Percentiles rank a stretch among this genome's conserved stretches.
Conservation (phyloP, 2,888 invertebrate species). For the Tachina lurida region DNA sequence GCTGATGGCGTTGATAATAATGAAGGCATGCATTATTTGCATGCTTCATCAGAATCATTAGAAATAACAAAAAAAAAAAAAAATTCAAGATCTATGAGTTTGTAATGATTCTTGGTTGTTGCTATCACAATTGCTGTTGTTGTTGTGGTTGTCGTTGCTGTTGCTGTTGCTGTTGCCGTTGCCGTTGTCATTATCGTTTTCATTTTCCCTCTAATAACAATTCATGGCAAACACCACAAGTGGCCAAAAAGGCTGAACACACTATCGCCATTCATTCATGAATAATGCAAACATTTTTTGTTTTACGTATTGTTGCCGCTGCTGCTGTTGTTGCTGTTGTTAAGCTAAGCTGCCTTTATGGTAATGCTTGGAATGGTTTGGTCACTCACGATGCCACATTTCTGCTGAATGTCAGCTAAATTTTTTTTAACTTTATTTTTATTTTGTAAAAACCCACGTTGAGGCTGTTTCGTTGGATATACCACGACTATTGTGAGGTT, state of each 20-base stretch:
- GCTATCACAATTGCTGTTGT: not conserved
- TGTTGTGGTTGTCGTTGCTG: not conserved
- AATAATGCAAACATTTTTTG: slow-evolving; percentile 67
- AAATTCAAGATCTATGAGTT: slow-evolving; percentile 53
- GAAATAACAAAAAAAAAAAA: slow-evolving; percentile 21
- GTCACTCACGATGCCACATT: slow-evolving; percentile 64
- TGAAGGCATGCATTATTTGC: slow-evolving; percentile 43
- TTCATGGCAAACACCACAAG: slow-evolving; percentile 67
- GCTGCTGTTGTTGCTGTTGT: slow-evolving; percentile 20
- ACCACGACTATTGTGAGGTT: slow-evolving; percentile 39
- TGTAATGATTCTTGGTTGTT: slow-evolving; percentile 32
- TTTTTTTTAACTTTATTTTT: slow-evolving; percentile 13
- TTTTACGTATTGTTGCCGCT: slow-evolving; percentile 10
- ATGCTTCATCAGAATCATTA: slow-evolving; percentile 60
- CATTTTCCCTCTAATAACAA: slow-evolving; percentile 63
- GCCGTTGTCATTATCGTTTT: slow-evolving; percentile 40
- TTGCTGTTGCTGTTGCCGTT: not conserved
- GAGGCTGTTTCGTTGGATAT: slow-evolving; percentile 54
- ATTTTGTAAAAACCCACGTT: slow-evolving; percentile 39
- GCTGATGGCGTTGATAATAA: slow-evolving; percentile 20
- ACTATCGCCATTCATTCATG: slow-evolving; percentile 63
- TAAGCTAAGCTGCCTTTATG: slow-evolving; percentile 61
- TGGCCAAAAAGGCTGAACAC: slow-evolving; percentile 66
- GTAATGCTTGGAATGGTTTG: slow-evolving; percentile 66
- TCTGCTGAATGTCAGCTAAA: slow-evolving; percentile 50